phyloP scores from a whole-genome alignment of 2,113 vertebrate genomes.

The Dromaius novaehollandiae region DNA sequence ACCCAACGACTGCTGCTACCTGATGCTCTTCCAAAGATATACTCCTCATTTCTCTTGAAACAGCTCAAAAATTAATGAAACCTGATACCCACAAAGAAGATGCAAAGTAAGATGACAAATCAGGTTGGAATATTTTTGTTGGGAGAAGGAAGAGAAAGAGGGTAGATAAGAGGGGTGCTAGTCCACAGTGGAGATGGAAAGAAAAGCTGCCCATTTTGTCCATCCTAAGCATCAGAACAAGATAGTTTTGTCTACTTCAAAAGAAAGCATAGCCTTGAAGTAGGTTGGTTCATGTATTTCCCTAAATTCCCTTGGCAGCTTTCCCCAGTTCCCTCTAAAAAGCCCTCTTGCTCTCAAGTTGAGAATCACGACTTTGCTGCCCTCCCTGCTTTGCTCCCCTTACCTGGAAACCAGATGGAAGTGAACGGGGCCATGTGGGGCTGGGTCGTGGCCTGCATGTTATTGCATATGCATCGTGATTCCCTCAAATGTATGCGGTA shows the following conservation, averaged over 20 bases:
- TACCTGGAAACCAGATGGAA: background rate
- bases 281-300: background rate
- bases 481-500: background rate
- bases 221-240: background rate
- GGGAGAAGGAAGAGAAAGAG: background rate
- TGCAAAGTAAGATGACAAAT: background rate
- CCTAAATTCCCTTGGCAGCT: background rate
- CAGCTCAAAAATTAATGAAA: background rate
- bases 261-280: background rate
- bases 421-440: rapidly evolving
- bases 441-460: background rate
- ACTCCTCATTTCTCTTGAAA: background rate
- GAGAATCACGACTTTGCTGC: background rate
- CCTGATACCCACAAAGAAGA: background rate
- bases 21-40: background rate
- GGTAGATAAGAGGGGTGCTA: background rate
- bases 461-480: background rate
- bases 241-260: background rate
- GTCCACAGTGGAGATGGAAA: background rate
- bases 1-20: background rate
- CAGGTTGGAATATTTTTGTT: background rate
- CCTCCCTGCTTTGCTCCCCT: background rate
- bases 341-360: background rate
- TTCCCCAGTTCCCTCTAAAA: background rate
- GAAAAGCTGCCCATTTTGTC: background rate